Conservation (phyloP, 37 sponge, comb jelly and placozoan species). For the Geodia barretti region DNA sequence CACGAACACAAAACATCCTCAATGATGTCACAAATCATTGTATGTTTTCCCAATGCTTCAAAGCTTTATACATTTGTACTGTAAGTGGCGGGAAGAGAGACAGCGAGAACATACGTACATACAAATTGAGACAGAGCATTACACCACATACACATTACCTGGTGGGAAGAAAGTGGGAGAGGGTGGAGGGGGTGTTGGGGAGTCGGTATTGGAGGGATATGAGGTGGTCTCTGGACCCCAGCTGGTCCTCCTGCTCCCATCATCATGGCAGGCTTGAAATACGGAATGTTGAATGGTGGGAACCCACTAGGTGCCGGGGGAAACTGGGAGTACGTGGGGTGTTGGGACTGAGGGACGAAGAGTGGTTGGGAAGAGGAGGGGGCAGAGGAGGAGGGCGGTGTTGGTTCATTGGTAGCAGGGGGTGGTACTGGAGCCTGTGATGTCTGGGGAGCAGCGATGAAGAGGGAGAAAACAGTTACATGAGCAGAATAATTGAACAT, state of each 20-base stretch:
- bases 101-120: too few relatives aligned
- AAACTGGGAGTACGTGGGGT: slow-evolving; percentile 5
- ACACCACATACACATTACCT: too few relatives aligned
- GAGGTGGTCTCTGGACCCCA: background rate
- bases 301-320: slow-evolving; percentile 41
- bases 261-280: slow-evolving; percentile 56
- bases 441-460: background rate
- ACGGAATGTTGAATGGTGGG: slow-evolving; percentile 59
- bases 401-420: background rate
- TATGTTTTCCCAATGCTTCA: too few relatives aligned
- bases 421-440: background rate
- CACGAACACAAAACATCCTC: too few relatives aligned
- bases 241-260: slow-evolving; percentile 7
- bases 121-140: too few relatives aligned
- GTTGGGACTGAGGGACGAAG: slow-evolving; percentile 1
- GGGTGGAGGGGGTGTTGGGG: background rate
- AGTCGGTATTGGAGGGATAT: background rate
- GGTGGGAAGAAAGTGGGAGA: background rate
- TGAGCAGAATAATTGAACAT: background rate
- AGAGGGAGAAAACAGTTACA: background rate
- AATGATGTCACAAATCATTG: too few relatives aligned
- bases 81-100: too few relatives aligned
- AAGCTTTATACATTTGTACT: too few relatives aligned
- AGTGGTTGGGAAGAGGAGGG: background rate
- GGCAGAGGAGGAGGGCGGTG: background rate